These are phyloP conservation scores for Tinamus major DNA, from an alignment of 2,797 vertebrate species.

Conservation along the genomic window DNA sequence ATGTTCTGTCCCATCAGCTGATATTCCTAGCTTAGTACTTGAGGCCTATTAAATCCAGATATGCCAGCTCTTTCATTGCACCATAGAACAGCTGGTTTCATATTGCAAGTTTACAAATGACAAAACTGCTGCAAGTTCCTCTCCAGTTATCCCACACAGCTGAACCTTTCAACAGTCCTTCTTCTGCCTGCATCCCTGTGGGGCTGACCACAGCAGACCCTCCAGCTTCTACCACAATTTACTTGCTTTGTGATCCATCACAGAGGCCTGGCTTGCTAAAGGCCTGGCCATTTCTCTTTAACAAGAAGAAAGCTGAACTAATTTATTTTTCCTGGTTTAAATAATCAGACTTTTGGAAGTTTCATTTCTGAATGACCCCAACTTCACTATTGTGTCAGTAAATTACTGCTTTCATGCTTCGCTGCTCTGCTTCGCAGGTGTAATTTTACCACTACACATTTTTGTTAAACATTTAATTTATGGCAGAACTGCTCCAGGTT, in stretches of 20 bases:
- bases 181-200: rapidly evolving
- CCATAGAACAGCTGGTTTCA: not conserved
- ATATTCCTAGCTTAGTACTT: not conserved
- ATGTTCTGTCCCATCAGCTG: not conserved
- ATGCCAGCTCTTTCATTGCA: not conserved
- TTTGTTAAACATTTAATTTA: not conserved
- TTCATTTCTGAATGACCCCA: not conserved
- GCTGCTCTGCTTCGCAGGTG: not conserved
- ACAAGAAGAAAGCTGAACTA: not conserved
- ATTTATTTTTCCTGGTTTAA: not conserved
- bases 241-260: not conserved
- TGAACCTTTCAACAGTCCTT: not conserved
- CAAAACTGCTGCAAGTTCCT: not conserved
- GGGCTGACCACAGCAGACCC: not conserved
- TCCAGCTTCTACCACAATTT: not conserved
- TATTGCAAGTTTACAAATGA: not conserved
- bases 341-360: not conserved
- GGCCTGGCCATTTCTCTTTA: not conserved
- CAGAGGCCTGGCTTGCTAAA: not conserved
- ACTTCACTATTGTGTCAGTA: not conserved
- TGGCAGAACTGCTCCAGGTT: not conserved
- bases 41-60: not conserved
- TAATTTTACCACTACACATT: not conserved
- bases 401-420: not conserved
- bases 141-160: not conserved